Percentiles rank a stretch among this genome's conserved stretches.
Evolutionary conservation across 2,797 vertebrate species (phyloP).

Genomic region (Varecia variegata): DNA sequence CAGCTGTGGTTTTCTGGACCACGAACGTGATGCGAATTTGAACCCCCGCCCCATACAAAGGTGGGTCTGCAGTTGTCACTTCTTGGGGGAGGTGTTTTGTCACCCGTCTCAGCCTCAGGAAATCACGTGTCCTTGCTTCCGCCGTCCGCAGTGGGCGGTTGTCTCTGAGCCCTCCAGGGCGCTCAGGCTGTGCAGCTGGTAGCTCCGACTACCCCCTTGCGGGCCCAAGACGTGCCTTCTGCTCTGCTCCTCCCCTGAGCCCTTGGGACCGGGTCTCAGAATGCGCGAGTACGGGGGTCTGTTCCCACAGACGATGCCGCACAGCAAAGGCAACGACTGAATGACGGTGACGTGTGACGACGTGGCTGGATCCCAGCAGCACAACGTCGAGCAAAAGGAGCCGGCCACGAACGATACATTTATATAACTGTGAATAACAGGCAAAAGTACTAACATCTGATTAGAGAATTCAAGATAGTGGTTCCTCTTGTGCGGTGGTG

Average conservation of each 20-base stretch:
- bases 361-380: not conserved
- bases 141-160: accelerated
- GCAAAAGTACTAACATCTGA: not conserved
- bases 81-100: not conserved
- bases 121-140: accelerated
- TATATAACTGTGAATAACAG: accelerated
- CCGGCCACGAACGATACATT: no score
- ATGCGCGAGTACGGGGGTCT: accelerated
- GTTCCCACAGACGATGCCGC: accelerated
- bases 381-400: accelerated
- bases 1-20: not conserved
- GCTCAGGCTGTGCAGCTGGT: not conserved
- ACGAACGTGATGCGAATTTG: no score
- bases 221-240: not conserved
- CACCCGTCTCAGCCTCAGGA: not conserved
- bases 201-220: not conserved
- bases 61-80: not conserved
- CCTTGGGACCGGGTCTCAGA: not conserved
- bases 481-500: not conserved
- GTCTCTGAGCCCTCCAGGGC: no score
- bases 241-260: accelerated
- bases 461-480: not conserved
- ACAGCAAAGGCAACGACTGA: not conserved
- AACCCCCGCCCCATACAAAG: not conserved
- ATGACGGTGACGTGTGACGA: accelerated